Conservation (phyloP, 2,888 invertebrate species). For the Thalpophila matura region DNA sequence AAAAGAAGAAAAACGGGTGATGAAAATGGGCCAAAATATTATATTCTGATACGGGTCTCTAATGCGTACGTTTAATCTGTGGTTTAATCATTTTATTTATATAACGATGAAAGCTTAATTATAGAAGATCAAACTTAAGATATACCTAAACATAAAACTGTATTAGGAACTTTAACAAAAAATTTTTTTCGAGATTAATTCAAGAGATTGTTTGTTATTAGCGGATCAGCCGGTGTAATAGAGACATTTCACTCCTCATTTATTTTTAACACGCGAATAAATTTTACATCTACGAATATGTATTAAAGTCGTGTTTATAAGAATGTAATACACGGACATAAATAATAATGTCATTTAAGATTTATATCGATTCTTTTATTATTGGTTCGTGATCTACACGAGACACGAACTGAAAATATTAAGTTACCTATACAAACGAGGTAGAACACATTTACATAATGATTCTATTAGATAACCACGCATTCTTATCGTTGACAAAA, state of each 20-base stretch:
- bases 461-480: constrained; percentile 47
- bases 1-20: background rate
- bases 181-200: constrained; percentile 33
- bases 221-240: constrained; percentile 3
- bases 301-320: constrained; percentile 18
- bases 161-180: constrained; percentile 11
- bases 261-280: constrained; percentile 7
- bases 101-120: background rate
- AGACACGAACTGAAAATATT: constrained; percentile 38
- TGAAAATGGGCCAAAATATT: background rate
- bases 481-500: constrained; percentile 39
- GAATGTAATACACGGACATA: constrained; percentile 24
- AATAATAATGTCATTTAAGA: constrained; percentile 33
- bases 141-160: constrained; percentile 11
- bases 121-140: constrained; percentile 8
- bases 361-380: constrained; percentile 43
- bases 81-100: background rate
- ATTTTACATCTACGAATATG: constrained; percentile 5
- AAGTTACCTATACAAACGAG: constrained; percentile 21
- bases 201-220: constrained; percentile 6
- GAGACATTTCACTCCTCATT: constrained; percentile 9
- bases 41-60: background rate
- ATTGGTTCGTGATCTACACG: constrained; percentile 38
- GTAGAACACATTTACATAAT: constrained; percentile 46
- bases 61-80: background rate